Conservation (phyloP, 2,888 invertebrate genomes). For the Conchocele bisecta region DNA sequence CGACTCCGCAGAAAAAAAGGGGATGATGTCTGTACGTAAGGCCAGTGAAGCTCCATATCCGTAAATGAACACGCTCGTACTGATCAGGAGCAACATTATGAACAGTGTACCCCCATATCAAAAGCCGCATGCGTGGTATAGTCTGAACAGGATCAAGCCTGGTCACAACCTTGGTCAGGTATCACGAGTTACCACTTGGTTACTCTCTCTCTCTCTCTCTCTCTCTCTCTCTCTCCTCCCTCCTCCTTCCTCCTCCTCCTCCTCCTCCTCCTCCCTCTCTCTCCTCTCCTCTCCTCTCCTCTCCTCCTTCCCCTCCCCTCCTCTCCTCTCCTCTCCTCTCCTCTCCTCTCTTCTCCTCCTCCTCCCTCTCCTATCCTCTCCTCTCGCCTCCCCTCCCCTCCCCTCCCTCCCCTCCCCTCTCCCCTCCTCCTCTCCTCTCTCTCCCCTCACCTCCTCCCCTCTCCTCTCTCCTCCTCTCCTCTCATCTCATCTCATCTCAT, state of each 20-base stretch:
- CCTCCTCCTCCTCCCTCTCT: not conserved
- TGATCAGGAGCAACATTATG: too few relatives aligned
- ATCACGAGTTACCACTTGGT: too few relatives aligned
- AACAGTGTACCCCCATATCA: too few relatives aligned
- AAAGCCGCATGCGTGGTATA: too few relatives aligned
- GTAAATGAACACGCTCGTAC: too few relatives aligned
- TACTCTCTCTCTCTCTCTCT: constrained; percentile 11
- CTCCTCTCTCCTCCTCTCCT: not conserved
- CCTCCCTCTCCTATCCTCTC: constrained; percentile 1
- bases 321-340: not conserved
- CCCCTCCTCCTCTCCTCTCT: not conserved
- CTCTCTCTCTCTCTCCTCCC: constrained; percentile 24
- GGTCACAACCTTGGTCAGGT: too few relatives aligned
- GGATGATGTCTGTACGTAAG: too few relatives aligned
- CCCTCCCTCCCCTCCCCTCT: not conserved
- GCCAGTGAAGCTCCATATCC: too few relatives aligned
- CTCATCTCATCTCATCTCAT: not conserved
- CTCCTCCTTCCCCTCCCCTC: not conserved
- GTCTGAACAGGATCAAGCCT: too few relatives aligned
- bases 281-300: not conserved
- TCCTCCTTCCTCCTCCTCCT: not conserved
- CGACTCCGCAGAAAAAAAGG: too few relatives aligned
- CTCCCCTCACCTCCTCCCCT: not conserved
- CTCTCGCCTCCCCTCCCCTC: not conserved
- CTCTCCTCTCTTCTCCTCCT: not conserved